Percentiles rank a stretch among this genome's conserved stretches.
Evolutionary conservation across 2,888 invertebrate species (phyloP).

Genomic region (Adelphocoris suturalis): DNA sequence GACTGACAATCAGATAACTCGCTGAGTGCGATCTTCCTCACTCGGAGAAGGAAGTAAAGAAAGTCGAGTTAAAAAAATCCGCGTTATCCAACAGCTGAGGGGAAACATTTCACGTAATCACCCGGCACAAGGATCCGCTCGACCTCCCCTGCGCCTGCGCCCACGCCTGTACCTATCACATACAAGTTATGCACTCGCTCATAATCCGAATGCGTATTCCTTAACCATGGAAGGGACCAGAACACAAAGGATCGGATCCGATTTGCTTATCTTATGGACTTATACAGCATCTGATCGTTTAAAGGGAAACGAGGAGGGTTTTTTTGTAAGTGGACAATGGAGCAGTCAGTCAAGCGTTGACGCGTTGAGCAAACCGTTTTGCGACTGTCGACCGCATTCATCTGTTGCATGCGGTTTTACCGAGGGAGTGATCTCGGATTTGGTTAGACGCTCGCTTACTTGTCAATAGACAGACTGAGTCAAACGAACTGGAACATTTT

Average conservation of each 20-base stretch:
- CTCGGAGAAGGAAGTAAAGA: neutral
- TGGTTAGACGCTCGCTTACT: too few relatives aligned
- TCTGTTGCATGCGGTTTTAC: neutral
- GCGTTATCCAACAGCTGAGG: neutral
- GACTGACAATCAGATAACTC: constrained; percentile 3
- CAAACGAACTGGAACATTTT: too few relatives aligned
- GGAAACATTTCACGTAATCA: constrained; percentile 33
- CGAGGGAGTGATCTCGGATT: neutral
- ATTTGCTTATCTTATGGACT: neutral
- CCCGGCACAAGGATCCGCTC: constrained; percentile 32
- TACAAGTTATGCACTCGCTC: constrained; percentile 18
- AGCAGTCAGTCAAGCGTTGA: neutral
- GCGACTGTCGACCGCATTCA: neutral
- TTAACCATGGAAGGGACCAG: neutral
- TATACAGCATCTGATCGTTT: neutral
- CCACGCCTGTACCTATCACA: neutral
- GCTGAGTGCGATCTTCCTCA: constrained; percentile 1
- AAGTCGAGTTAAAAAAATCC: neutral
- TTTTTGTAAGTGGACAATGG: neutral
- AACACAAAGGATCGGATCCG: constrained; percentile 2
- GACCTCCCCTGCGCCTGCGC: constrained; percentile 32
- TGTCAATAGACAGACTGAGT: too few relatives aligned
- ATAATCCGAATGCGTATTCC: constrained; percentile 10
- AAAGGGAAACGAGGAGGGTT: neutral
- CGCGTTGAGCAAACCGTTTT: constrained; percentile 13